Base-by-base conservation (phyloP, 2,113 vertebrate genomes). In the Nibea albiflora region DNA sequence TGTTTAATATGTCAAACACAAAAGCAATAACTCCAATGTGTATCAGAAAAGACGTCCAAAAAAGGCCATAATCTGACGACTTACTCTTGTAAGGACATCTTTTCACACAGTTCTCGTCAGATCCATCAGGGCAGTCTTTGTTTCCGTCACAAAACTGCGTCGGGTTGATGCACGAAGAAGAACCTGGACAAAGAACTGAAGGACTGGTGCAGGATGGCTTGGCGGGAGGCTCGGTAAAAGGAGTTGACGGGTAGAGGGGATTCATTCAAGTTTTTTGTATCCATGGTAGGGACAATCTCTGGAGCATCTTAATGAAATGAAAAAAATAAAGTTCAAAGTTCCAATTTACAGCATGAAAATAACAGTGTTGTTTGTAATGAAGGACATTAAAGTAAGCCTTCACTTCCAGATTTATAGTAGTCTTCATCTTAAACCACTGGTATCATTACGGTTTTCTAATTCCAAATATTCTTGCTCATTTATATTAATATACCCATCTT, bases 121-220 rank as follows among this genome's bases (percentile, higher is more conserved):
- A 97, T 10, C 95, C 96, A 81, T 97, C 96, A 0, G 75, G 81
- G 54, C 97, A 97, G 92, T 98, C 96, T 24, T 69, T 83, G 16
- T 73, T 92, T 6, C 96, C 96, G 16, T 98, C 95, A 67, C 97
- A 97, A n/a, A 96, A 4, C 26, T 94, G 95, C 17, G 90, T 89
- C 6, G 78, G 89, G 17, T 89, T 78, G 22, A 98, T 85, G 0
- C 96, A 92, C 2, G 85, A 17, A 95, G 72, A 49, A 0, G 87
- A 91, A 81, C 92, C 0, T 90, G 5, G 91, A 90, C 96, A 98
- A 66, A 69, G 79, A 53, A 93, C n/a, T 9, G 94, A 95, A 0
- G 95, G 94, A 46, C 90, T 92, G 10, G 56, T 78, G 76, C 96
- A 97, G 70, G 60, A 4, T 0, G 26, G 73, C 8, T 49, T 10